Conservation (phyloP, 2,797 vertebrate species). For the Bovichtus variegatus region DNA sequence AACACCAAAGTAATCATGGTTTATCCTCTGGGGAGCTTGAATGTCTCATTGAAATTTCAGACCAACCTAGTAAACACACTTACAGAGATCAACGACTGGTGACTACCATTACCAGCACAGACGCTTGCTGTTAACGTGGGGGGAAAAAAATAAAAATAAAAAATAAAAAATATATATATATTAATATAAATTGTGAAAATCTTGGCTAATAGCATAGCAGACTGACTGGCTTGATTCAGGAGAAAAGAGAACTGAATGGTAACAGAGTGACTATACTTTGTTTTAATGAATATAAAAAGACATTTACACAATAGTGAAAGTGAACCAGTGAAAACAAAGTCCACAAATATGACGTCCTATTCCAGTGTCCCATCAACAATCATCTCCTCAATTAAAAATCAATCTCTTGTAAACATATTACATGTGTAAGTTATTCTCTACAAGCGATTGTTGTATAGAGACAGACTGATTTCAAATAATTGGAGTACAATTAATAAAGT, state of each 20-base stretch:
- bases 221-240: not conserved
- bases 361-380: conserved; percentile 63
- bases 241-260: not conserved
- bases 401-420: conserved; percentile 60
- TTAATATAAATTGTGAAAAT: not conserved
- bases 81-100: not conserved
- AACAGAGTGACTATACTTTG: conserved; percentile 48
- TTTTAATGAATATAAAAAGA: conserved; percentile 78
- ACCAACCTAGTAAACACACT: not conserved
- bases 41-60: not conserved
- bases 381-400: conserved; percentile 58
- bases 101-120: not conserved
- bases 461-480: conserved; percentile 35
- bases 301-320: conserved; percentile 62
- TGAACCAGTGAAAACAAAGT: conserved; percentile 60
- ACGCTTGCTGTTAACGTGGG: not conserved
- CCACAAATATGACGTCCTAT: conserved; percentile 49
- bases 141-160: not conserved
- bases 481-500: conserved; percentile 29
- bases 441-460: conserved; percentile 29
- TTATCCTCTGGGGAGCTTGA: not conserved
- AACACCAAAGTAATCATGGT: not conserved
- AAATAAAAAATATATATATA: no score
- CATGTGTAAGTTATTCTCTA: conserved; percentile 43
- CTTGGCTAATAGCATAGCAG: not conserved